Evolutionary conservation across 2,113 vertebrate genomes (phyloP).

Genomic region (Gasterosteus aculeatus): DNA sequence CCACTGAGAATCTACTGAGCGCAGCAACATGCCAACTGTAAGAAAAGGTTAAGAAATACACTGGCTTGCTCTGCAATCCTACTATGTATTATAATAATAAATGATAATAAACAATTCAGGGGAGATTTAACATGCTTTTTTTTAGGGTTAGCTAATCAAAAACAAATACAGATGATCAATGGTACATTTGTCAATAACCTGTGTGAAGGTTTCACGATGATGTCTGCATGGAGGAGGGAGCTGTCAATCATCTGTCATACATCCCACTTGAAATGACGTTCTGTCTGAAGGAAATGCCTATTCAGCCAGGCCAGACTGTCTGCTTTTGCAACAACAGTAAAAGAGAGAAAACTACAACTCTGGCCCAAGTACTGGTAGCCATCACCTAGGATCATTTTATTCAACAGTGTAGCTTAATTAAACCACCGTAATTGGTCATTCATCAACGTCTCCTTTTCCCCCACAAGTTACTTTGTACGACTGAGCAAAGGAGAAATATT

Average conservation of each 20-base stretch:
- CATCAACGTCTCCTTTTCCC: conserved; percentile 13
- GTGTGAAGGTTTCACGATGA: conserved; percentile 18
- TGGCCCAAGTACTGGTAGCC: conserved; percentile 9
- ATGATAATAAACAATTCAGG: neutral
- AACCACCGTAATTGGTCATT: conserved; percentile 36
- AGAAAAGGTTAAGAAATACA: neutral
- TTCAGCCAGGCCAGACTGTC: conserved; percentile 29
- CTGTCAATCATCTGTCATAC: conserved; percentile 44
- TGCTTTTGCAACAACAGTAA: conserved; percentile 27
- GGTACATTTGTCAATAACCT: conserved; percentile 4
- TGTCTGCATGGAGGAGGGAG: conserved; percentile 24
- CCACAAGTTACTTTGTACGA: conserved; percentile 43
- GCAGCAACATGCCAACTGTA: neutral
- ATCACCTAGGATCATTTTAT: conserved; percentile 27
- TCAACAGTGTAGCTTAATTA: conserved; percentile 42
- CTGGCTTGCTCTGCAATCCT: too few relatives aligned
- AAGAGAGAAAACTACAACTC: conserved; percentile 33
- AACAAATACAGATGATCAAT: conserved; percentile 12
- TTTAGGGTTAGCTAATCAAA: neutral
- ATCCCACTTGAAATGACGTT: conserved; percentile 35
- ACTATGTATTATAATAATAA: neutral
- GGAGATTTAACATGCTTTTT: neutral
- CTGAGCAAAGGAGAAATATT: conserved; percentile 44
- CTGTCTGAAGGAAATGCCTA: conserved; percentile 18
- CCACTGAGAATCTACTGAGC: neutral